Conservation (phyloP, 1,140 invertebrate species). For the Oreohelix idahoensis region DNA sequence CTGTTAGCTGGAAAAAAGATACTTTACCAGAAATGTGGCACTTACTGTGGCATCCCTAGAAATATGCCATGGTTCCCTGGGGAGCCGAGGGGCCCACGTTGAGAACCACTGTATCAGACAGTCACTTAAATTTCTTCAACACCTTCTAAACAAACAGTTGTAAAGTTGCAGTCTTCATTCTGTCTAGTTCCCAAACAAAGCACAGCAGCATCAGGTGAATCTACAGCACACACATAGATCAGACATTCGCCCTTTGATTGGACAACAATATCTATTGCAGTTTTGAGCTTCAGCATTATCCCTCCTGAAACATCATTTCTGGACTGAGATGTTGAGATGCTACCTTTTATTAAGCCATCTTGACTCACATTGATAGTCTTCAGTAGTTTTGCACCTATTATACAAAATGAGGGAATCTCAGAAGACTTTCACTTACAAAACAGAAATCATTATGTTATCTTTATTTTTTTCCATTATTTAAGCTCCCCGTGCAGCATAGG, state of each 20-base stretch:
- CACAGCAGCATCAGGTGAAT: conserved; percentile 24
- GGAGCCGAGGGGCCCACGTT: too few relatives aligned
- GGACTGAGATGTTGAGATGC: conserved; percentile 36
- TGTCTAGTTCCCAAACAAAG: conserved; percentile 14
- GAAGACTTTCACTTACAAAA: not conserved
- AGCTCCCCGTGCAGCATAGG: too few relatives aligned
- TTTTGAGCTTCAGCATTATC: conserved; percentile 48
- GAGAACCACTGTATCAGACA: too few relatives aligned
- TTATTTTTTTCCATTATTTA: too few relatives aligned
- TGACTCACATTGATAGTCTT: conserved; percentile 28
- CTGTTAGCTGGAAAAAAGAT: too few relatives aligned
- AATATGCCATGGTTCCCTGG: too few relatives aligned
- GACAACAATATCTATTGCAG: conserved; percentile 49
- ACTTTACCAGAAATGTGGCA: too few relatives aligned
- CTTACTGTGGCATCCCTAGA: too few relatives aligned
- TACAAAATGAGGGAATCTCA: not conserved
- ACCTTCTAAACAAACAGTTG: not conserved
- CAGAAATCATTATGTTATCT: too few relatives aligned
- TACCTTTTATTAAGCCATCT: conserved; percentile 24
- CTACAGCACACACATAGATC: conserved; percentile 44
- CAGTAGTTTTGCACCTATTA: conserved; percentile 45
- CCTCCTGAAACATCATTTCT: conserved; percentile 56
- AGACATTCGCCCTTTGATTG: conserved; percentile 35
- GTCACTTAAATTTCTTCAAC: too few relatives aligned
- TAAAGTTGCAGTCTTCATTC: not conserved